Percentiles rank a stretch among this genome's conserved stretches.
These are phyloP conservation scores for Philotrypesis tridentata DNA, from an alignment of 1,140 invertebrate genomes.

Conservation along the genomic window DNA sequence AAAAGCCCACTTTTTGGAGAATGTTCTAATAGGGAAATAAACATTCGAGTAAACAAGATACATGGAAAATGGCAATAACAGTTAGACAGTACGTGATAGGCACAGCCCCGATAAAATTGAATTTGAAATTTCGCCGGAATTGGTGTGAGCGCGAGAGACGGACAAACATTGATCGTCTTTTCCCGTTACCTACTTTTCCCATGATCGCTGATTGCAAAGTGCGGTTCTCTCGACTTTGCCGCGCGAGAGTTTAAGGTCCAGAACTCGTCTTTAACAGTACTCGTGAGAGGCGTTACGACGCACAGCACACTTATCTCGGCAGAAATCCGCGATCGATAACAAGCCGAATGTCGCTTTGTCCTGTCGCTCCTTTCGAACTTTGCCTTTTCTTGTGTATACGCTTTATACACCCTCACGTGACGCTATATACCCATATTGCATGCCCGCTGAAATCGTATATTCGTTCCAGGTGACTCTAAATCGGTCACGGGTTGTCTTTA, in stretches of 20 bases:
- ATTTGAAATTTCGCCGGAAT: slow-evolving; percentile 16
- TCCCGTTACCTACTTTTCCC: slow-evolving; percentile 57
- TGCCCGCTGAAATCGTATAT: background rate
- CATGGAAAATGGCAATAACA: too few relatives aligned
- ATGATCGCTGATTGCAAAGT: slow-evolving; percentile 59
- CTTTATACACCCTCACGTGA: background rate
- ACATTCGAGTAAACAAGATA: too few relatives aligned
- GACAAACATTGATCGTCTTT: slow-evolving; percentile 29
- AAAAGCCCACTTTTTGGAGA: too few relatives aligned
- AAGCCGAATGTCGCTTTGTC: slow-evolving; percentile 42
- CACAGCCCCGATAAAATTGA: background rate
- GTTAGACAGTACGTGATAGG: background rate
- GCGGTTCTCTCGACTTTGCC: background rate
- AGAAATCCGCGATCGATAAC: slow-evolving; percentile 42
- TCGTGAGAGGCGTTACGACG: slow-evolving; percentile 11
- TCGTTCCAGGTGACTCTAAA: background rate
- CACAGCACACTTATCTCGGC: background rate
- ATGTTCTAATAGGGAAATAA: too few relatives aligned
- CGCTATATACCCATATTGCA: background rate
- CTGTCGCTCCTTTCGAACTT: slow-evolving; percentile 29
- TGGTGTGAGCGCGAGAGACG: background rate
- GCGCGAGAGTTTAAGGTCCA: slow-evolving; percentile 28
- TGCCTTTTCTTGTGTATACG: background rate
- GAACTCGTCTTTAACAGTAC: slow-evolving; percentile 34
- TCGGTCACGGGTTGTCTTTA: too few relatives aligned